These are phyloP conservation scores for Eurypyga helias DNA, from an alignment of 2,113 vertebrate genomes.

Conservation along the genomic window DNA sequence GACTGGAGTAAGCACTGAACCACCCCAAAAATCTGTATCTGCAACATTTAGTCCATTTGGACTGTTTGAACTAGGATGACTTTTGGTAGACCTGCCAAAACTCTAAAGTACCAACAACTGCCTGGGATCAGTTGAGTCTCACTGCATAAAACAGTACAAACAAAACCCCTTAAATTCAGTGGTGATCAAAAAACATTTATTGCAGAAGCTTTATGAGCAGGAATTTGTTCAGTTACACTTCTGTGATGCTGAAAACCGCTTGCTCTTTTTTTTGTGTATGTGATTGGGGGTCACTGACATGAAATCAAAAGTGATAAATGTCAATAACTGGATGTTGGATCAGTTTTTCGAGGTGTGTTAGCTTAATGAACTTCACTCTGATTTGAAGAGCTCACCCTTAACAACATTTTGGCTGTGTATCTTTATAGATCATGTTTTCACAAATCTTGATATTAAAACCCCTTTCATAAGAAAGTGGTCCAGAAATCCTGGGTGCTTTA, in stretches of 20 bases:
- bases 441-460: not conserved
- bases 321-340: not conserved
- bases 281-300: not conserved
- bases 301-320: not conserved
- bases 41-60: not conserved
- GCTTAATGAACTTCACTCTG: not conserved
- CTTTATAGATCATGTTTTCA: not conserved
- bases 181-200: not conserved
- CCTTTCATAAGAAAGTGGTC: not conserved
- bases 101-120: not conserved
- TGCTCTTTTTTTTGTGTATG: not conserved
- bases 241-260: not conserved
- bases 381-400: not conserved
- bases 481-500: not conserved
- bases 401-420: not conserved
- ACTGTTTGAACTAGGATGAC: not conserved
- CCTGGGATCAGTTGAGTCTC: not conserved
- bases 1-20: not conserved
- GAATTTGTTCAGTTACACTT: not conserved
- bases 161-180: not conserved
- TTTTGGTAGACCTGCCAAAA: not conserved
- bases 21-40: not conserved
- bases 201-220: not conserved
- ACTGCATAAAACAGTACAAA: not conserved
- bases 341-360: not conserved